Evolutionary conservation across 2,888 invertebrate genomes (phyloP).

Genomic region (Hedya salicella): DNA sequence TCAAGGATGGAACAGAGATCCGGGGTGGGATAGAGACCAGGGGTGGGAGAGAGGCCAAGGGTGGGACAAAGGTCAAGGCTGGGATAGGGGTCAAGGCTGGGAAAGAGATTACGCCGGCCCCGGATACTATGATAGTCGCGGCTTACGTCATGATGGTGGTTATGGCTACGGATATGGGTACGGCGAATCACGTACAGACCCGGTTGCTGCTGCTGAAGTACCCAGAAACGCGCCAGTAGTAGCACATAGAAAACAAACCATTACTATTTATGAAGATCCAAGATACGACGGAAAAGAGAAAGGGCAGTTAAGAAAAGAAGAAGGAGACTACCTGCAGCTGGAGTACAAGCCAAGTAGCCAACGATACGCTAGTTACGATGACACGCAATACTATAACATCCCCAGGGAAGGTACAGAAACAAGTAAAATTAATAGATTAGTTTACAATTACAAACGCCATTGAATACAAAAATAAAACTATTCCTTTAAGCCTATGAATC

Average conservation of each 20-base stretch:
- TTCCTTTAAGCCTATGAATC: conserved; percentile 38
- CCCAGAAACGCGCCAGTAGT: conserved; percentile 72
- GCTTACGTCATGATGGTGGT: conserved; percentile 73
- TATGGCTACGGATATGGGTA: conserved; percentile 77
- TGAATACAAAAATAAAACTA: conserved; percentile 48
- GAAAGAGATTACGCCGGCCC: conserved; percentile 72
- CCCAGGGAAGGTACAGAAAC: conserved; percentile 68
- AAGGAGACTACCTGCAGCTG: conserved; percentile 75
- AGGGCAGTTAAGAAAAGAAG: conserved; percentile 70
- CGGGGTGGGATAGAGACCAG: conserved; percentile 54
- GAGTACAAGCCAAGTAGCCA: conserved; percentile 78
- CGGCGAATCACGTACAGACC: conserved; percentile 69
- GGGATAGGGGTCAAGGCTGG: conserved; percentile 62
- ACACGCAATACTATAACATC: conserved; percentile 68
- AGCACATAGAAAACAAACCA: conserved; percentile 78
- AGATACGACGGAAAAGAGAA: conserved; percentile 74
- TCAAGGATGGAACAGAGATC: conserved; percentile 51
- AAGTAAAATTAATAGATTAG: conserved; percentile 80
- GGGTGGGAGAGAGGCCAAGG: conserved; percentile 58
- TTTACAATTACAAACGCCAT: conserved; percentile 79
- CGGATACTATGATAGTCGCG: conserved; percentile 74
- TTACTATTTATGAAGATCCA: conserved; percentile 82
- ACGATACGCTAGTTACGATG: conserved; percentile 77
- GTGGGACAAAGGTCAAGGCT: conserved; percentile 59
- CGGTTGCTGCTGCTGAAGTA: conserved; percentile 62